Evolutionary conservation across 2,113 vertebrate species (phyloP).

Genomic region (Zapornia atra): DNA sequence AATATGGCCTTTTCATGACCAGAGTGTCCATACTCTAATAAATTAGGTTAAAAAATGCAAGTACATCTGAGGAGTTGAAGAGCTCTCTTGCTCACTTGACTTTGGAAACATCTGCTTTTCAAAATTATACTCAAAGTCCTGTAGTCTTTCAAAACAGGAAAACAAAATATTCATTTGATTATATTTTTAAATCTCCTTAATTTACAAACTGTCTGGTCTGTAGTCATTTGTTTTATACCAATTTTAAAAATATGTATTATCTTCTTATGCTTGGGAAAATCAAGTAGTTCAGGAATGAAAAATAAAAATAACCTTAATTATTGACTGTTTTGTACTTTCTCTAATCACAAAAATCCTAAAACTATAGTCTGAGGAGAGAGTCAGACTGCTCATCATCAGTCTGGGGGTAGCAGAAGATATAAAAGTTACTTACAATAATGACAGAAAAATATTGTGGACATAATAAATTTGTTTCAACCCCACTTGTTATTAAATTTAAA

Average conservation of each 20-base stretch:
- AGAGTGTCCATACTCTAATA: slow-evolving; percentile 18
- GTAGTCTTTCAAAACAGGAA: not conserved
- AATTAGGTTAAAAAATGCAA: slow-evolving; percentile 29
- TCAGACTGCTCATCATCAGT: not conserved
- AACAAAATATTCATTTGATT: not conserved
- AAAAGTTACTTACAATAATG: not conserved
- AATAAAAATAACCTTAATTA: not conserved
- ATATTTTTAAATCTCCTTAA: not conserved
- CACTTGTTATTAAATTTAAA: not conserved
- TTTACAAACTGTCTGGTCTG: not conserved
- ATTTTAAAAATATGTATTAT: not conserved
- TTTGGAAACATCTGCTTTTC: slow-evolving; percentile 46
- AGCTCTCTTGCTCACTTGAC: not conserved
- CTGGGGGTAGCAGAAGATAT: not conserved
- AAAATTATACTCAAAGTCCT: slow-evolving; percentile 13
- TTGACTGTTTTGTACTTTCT: not conserved
- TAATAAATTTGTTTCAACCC: not conserved
- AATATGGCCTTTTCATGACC: slow-evolving; percentile 42
- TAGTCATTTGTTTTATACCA: not conserved
- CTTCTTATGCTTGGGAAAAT: not conserved
- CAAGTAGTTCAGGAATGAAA: not conserved
- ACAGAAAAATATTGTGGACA: not conserved
- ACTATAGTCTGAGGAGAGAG: not conserved
- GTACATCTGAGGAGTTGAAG: not conserved
- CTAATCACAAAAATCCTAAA: not conserved